phyloP scores from a whole-genome alignment of 2,113 vertebrate species.

The Paracanthobrama guichenoti region DNA sequence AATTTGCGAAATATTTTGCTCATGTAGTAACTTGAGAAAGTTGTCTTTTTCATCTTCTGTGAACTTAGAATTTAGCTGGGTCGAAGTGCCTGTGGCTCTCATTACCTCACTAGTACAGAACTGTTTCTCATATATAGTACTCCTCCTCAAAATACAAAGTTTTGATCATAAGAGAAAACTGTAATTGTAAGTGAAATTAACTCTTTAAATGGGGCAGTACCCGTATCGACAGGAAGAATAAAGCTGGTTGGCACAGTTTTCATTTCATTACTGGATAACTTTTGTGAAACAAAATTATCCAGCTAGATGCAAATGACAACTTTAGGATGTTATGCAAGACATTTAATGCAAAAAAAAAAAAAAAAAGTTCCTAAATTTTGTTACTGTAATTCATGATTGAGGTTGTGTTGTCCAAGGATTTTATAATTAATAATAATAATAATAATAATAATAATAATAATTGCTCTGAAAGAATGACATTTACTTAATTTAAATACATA shows the following conservation, averaged over 20 bases:
- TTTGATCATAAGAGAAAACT: background rate
- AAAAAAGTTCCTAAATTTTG: background rate
- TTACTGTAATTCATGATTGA: background rate
- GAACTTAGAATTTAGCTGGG: slow-evolving; percentile 8
- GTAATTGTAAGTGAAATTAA: background rate
- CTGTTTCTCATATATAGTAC: background rate
- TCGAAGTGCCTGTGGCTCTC: background rate
- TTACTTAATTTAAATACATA: slow-evolving; percentile 10
- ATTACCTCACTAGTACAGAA: background rate
- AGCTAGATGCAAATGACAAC: background rate
- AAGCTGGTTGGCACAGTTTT: background rate
- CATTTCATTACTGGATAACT: background rate
- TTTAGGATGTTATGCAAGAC: background rate
- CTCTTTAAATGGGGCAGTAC: background rate
- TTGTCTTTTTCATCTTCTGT: slow-evolving; percentile 39
- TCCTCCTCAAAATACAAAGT: background rate
- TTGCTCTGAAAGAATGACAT: background rate
- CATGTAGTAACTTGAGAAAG: slow-evolving; percentile 4
- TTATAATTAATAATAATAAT: background rate
- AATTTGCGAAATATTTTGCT: slow-evolving; percentile 31
- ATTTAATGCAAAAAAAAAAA: background rate
- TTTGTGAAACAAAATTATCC: background rate
- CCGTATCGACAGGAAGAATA: background rate
- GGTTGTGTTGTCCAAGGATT: background rate
- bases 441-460: background rate